Base-by-base conservation (phyloP, 2,797 vertebrate species). In the Melanotaenia trifasciata region DNA sequence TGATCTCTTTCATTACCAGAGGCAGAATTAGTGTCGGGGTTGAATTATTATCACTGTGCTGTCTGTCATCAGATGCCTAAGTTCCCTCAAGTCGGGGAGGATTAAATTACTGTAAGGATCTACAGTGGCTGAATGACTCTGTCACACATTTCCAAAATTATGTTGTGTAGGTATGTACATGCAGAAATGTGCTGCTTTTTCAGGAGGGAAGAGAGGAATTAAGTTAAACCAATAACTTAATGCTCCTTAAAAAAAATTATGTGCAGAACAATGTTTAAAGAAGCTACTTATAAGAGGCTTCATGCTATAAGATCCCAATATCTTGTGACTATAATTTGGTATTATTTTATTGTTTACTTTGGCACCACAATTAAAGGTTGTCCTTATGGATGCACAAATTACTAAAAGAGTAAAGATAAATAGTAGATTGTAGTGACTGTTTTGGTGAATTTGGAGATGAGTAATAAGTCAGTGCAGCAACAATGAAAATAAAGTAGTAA, bases 61-160 rank as follows among this genome's bases (percentile, higher is more conserved):
- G 88, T 89, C 87, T 89, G 86, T 86, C 86, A 84, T 84, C 87
- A 80, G 65, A 72, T 40, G 64, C 69, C 22, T 87, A 66, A 67
- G 60, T 79, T 80, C 53, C 58, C 58, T 79, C 18, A 43, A 80
- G 74, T 63, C 74, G 38, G 62, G 36, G 45, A 56, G 16, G 70
- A 43, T 82, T 83, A 3, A 4, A 64, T 85, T 90, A 81, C 72
- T 65, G 74, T 61, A 76, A 83, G 72, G 40, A 57, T 71, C 53
- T 58, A 35, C 58, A 30, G 56, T 24, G 28, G 13, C 72, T 40
- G 32, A 26, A 35, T 26, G 26, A 62, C 24, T 26, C 33, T n/a
- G 63, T 33, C 26, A 20, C 16, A 4, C 26, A 18, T 36, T 61
- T 54, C 54, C 36, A 30, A 14, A 66, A 53, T 58, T 40, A 51